Evolutionary conservation across 2,888 invertebrate species (phyloP).

Genomic region (Calephelis perditalis): DNA sequence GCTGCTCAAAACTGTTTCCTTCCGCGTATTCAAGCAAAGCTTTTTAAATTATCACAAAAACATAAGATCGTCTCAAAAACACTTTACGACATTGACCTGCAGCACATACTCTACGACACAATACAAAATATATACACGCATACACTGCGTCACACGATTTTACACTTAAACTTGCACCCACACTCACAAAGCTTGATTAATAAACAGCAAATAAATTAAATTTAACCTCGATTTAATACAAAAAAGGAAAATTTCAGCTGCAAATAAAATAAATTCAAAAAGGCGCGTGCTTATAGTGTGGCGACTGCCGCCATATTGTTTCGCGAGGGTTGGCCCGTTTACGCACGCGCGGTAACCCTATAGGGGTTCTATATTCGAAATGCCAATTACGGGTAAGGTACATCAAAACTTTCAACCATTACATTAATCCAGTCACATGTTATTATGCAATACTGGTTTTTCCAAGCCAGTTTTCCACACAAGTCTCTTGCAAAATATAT

Average conservation of each 20-base stretch:
- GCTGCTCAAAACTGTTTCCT: no score
- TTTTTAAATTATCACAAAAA: conserved; percentile 14
- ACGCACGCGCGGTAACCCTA: conserved; percentile 61
- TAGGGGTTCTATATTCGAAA: conserved; percentile 46
- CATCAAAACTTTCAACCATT: conserved; percentile 19
- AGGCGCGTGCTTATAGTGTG: conserved; percentile 64
- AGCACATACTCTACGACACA: conserved; percentile 36
- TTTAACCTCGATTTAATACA: conserved; percentile 17
- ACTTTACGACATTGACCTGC: conserved; percentile 43
- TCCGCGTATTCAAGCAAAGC: no score
- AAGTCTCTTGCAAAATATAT: no score
- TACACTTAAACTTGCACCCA: conserved; percentile 15
- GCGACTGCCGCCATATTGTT: conserved; percentile 73
- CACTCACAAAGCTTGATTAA: neutral
- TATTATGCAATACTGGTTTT: neutral
- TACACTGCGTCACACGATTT: conserved; percentile 19
- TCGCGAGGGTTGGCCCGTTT: conserved; percentile 50
- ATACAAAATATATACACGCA: conserved; percentile 28
- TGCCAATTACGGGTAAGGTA: conserved; percentile 37
- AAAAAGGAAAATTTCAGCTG: conserved; percentile 23
- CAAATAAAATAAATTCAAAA: conserved; percentile 46
- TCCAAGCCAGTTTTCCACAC: neutral
- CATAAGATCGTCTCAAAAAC: conserved; percentile 28
- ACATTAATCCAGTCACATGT: neutral
- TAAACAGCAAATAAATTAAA: conserved; percentile 19